These are phyloP conservation scores for Mythimna pallens DNA, from an alignment of 2,888 invertebrate species.

Conservation along the genomic window DNA sequence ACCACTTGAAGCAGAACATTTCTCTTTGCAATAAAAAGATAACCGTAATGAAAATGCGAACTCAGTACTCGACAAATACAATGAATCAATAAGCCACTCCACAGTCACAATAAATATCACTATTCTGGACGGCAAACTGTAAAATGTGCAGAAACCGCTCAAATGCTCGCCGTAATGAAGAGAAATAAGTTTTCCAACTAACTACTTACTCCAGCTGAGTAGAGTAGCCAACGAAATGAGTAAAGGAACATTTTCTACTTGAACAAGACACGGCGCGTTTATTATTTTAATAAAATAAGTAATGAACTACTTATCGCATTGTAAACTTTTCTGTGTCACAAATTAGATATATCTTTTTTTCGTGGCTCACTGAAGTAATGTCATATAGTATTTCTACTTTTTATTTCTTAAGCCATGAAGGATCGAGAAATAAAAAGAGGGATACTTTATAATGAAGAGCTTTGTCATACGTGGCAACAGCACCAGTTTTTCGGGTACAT, in stretches of 20 bases:
- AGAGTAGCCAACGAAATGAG: conserved; percentile 38
- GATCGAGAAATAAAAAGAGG: no score
- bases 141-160: conserved; percentile 43
- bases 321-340: not conserved
- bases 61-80: not conserved
- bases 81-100: conserved; percentile 9
- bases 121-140: conserved; percentile 15
- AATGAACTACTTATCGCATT: not conserved
- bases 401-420: not conserved
- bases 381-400: not conserved
- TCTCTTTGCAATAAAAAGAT: no score
- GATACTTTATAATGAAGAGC: no score
- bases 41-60: not conserved
- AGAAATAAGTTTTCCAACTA: conserved; percentile 40
- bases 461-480: no score
- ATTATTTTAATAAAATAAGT: conserved; percentile 1
- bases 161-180: conserved; percentile 54
- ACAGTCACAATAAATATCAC: conserved; percentile 33
- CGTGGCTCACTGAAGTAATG: not conserved
- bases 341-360: not conserved
- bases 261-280: conserved; percentile 1
- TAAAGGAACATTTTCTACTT: conserved; percentile 9
- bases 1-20: no score
- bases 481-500: no score
- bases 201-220: conserved; percentile 6